Evolutionary conservation across 1,140 invertebrate genomes (phyloP), one percentile per base, ranked within the genome.

Genomic region (Tachypleus tridentatus): DNA sequence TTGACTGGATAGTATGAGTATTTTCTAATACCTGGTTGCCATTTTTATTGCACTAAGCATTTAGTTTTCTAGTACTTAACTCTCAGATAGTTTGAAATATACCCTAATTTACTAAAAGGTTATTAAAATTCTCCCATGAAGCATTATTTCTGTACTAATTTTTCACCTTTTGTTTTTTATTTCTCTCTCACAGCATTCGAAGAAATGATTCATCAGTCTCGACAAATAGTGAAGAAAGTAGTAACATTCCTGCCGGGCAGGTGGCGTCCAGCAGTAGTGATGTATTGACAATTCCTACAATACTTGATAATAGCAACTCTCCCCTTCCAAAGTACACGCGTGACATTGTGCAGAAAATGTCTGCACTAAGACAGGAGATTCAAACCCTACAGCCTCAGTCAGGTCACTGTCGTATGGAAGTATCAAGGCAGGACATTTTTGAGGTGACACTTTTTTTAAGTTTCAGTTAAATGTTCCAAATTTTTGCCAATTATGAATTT

Each of bases 331-430:
- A 94, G 76, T 96, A 97, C 73, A 88, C 91, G 69, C 81, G 93
- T 57, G 94, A 97, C 80, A 78, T 98, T 61, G 93, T 95, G 0
- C 90, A 92, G n/a, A 98, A 98, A 78, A 82, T 97, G 69, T 88
- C 91, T 58, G 86, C 88, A 63, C 78, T 98, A 50, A 81, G 92
- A 62, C 87, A 88, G 29, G 93, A 98, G 76, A 76, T 98, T 51
- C 88, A 88, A 68, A 82, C 87, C 4, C 78, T 97, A 71, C 93
- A 97, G 74, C 93, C 94, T 49, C 93, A 94, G 77, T 93, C 89
- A 70, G 94, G 94, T 58, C 94, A 97, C 76, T 97, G 94, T 77
- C 79, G 93, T 62, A 80, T 98, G 64, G 94, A 98, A 79, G 93
- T 97, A 62, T 86, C 85, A 3, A 78, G 87, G 63, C 82, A 84